Conservation (phyloP, 64 coral and sea anemone genomes). For the Montipora efflorescens region DNA sequence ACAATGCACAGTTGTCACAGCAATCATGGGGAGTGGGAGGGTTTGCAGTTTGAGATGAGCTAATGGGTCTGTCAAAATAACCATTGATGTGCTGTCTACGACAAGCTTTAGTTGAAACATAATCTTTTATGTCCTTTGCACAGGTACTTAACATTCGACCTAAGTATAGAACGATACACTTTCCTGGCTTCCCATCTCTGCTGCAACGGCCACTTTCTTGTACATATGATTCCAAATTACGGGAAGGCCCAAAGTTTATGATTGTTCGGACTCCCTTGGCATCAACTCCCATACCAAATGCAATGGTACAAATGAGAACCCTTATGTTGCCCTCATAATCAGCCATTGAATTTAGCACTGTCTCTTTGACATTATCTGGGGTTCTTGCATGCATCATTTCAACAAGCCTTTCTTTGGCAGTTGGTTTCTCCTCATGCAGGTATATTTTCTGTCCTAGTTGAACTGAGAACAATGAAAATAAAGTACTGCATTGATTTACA, state of each 20-base stretch:
- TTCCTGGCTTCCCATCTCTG: too few relatives aligned
- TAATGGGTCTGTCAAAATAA: too few relatives aligned
- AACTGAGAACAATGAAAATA: not conserved
- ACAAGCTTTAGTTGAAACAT: not conserved
- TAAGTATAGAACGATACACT: too few relatives aligned
- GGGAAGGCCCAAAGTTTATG: not conserved
- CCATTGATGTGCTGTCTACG: not conserved
- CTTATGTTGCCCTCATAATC: not conserved
- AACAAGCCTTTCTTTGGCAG: not conserved
- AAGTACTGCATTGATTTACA: not conserved
- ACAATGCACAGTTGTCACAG: too few relatives aligned
- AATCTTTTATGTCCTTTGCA: not conserved
- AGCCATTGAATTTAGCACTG: not conserved
- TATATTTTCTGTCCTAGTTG: not conserved
- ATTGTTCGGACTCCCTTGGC: not conserved
- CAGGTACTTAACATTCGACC: too few relatives aligned
- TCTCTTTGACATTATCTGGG: conserved; percentile 11
- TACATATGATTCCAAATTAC: too few relatives aligned
- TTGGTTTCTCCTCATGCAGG: not conserved
- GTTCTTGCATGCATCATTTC: conserved; percentile 56
- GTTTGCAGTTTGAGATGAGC: too few relatives aligned
- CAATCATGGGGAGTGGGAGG: too few relatives aligned
- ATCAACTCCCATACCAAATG: not conserved
- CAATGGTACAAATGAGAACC: conserved; percentile 2
- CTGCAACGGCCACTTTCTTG: too few relatives aligned